phyloP scores from a whole-genome alignment of 2,888 invertebrate genomes.

The Neoitamus cyanurus region DNA sequence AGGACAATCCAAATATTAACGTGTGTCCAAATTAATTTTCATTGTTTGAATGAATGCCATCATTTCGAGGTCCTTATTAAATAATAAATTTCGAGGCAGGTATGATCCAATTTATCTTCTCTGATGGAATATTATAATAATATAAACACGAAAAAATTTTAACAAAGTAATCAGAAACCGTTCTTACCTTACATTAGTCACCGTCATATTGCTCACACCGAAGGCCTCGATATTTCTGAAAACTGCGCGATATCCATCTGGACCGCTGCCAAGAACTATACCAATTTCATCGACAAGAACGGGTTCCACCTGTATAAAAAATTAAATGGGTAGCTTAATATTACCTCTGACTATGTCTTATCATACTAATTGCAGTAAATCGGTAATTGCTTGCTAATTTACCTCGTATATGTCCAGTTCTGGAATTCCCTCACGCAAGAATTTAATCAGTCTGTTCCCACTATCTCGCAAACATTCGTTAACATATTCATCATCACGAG shows the following conservation, averaged over 20 bases:
- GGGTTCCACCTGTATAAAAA: constrained; percentile 74
- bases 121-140: too few species aligned
- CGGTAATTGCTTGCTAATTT: constrained; percentile 36
- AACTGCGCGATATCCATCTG: constrained; percentile 84
- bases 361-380: background rate
- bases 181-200: constrained; percentile 79
- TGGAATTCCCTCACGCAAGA: constrained; percentile 79
- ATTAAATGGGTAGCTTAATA: background rate
- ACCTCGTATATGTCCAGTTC: constrained; percentile 77
- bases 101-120: too few species aligned
- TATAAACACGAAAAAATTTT: background rate
- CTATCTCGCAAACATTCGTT: constrained; percentile 80
- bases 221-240: constrained; percentile 84
- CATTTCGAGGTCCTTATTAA: too few species aligned
- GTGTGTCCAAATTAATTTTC: too few species aligned
- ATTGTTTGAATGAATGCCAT: too few species aligned
- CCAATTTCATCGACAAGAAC: constrained; percentile 86
- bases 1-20: too few species aligned
- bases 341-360: background rate
- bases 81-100: too few species aligned
- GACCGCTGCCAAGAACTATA: constrained; percentile 81
- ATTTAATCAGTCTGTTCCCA: constrained; percentile 78
- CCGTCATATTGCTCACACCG: constrained; percentile 83
- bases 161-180: background rate
- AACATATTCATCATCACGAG: constrained; percentile 75